These are phyloP conservation scores for Spialia ferax DNA, from an alignment of 2,888 invertebrate genomes.

Conservation along the genomic window DNA sequence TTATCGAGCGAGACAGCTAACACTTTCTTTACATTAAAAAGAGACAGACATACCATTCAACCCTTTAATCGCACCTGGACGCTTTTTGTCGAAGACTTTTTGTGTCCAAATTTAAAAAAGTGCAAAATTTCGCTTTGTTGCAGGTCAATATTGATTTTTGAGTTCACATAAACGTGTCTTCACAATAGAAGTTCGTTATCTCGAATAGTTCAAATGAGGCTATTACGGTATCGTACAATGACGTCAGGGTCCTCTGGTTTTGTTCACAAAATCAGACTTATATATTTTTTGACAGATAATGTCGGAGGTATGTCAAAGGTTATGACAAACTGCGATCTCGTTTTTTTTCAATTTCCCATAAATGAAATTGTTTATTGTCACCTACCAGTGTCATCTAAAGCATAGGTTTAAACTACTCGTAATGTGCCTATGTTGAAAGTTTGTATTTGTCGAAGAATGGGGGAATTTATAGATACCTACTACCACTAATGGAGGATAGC, in stretches of 20 bases:
- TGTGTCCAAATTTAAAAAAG: slow-evolving; percentile 78
- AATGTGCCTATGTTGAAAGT: too few relatives aligned
- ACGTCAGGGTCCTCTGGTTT: slow-evolving; percentile 5
- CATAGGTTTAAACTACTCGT: too few relatives aligned
- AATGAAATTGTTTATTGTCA: neutral
- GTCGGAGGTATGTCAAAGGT: slow-evolving; percentile 14
- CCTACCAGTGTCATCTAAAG: too few relatives aligned
- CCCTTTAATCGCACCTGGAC: slow-evolving; percentile 83
- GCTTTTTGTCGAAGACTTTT: slow-evolving; percentile 67
- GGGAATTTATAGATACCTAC: too few relatives aligned
- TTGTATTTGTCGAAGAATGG: too few relatives aligned
- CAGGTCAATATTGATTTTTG: slow-evolving; percentile 84
- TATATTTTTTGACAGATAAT: slow-evolving; percentile 16
- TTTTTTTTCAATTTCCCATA: slow-evolving; percentile 1
- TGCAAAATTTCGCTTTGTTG: slow-evolving; percentile 79
- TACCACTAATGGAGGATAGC: too few relatives aligned
- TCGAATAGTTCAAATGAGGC: slow-evolving; percentile 66
- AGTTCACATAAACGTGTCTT: slow-evolving; percentile 57
- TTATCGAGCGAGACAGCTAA: slow-evolving; percentile 65
- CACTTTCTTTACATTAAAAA: slow-evolving; percentile 51
- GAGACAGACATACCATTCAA: slow-evolving; percentile 59
- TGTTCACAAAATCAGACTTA: slow-evolving; percentile 10
- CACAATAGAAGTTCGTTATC: slow-evolving; percentile 81
- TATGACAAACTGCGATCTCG: slow-evolving; percentile 13
- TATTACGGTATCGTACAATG: slow-evolving; percentile 61